Percentiles rank a stretch among this genome's conserved stretches.
Evolutionary conservation across 1,140 invertebrate species (phyloP).

Genomic region (Drosophila kohkoa): DNA sequence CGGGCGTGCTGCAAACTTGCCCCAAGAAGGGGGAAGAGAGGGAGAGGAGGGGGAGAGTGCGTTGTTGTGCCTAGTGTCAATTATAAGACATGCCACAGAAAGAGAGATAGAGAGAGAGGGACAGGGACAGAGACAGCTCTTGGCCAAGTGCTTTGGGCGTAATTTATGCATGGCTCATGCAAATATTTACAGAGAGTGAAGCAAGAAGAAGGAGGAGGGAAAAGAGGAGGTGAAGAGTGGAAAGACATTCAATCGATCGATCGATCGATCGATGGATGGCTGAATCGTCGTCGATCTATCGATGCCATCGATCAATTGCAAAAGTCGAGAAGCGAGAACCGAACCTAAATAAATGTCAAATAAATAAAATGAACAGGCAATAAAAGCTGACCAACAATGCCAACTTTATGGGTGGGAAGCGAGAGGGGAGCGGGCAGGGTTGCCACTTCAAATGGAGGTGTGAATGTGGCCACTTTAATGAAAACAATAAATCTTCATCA

Average conservation of each 20-base stretch:
- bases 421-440: background rate
- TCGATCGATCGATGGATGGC: conserved; percentile 49
- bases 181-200: conserved; percentile 53
- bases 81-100: conserved; percentile 34
- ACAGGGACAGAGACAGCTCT: conserved; percentile 14
- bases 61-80: conserved; percentile 50
- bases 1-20: conserved; percentile 50
- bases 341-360: conserved; percentile 76
- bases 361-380: conserved; percentile 75
- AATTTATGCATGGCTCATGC: conserved; percentile 68
- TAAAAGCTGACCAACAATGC: conserved; percentile 46
- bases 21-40: background rate
- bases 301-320: conserved; percentile 65
- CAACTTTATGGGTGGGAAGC: background rate
- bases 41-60: background rate
- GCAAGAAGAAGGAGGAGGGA: background rate
- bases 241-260: conserved; percentile 15
- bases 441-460: conserved; percentile 64
- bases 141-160: conserved; percentile 66
- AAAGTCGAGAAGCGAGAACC: conserved; percentile 39
- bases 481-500: conserved; percentile 82
- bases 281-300: conserved; percentile 48
- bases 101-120: background rate
- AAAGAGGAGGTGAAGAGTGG: background rate
- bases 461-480: conserved; percentile 76